Evolutionary conservation across 2,888 invertebrate genomes (phyloP).

Genomic region (Myopa testacea): DNA sequence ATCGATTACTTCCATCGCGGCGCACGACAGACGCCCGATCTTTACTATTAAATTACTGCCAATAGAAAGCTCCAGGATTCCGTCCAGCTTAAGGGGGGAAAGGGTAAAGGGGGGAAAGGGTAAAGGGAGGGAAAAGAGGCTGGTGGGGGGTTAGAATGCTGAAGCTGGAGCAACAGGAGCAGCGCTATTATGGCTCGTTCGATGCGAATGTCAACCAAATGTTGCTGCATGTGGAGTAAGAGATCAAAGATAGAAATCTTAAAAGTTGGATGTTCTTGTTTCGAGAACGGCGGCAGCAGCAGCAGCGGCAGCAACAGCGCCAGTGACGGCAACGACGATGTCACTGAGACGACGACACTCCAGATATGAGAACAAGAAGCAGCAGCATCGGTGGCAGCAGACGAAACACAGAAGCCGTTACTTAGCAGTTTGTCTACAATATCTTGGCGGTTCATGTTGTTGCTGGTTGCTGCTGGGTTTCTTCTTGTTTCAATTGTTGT

Average conservation of each 20-base stretch:
- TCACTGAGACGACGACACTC: neutral
- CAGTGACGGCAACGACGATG: neutral
- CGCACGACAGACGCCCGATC: slow-evolving; percentile 13
- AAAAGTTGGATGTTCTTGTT: slow-evolving; percentile 41
- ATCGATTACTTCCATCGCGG: slow-evolving; percentile 9
- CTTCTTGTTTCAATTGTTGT: slow-evolving; percentile 8
- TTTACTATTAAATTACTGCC: neutral
- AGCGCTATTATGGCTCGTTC: slow-evolving; percentile 23
- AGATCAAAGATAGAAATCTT: slow-evolving; percentile 64
- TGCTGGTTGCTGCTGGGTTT: slow-evolving; percentile 15
- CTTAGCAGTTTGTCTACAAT: slow-evolving; percentile 47
- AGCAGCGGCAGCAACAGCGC: neutral
- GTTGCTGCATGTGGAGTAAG: slow-evolving; percentile 61
- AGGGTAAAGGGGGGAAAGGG: neutral
- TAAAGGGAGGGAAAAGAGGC: neutral
- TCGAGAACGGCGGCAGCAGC: neutral
- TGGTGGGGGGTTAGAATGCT: neutral
- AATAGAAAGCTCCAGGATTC: neutral
- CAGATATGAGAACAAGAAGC: slow-evolving; percentile 2
- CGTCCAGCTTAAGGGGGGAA: neutral
- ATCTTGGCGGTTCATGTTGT: neutral
- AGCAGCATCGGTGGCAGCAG: slow-evolving; percentile 48
- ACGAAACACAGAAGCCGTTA: slow-evolving; percentile 62
- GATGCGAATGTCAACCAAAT: slow-evolving; percentile 42
- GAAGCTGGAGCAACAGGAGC: neutral